Evolutionary conservation across 2,888 invertebrate genomes (phyloP).

Genomic region (Cephus spinipes): DNA sequence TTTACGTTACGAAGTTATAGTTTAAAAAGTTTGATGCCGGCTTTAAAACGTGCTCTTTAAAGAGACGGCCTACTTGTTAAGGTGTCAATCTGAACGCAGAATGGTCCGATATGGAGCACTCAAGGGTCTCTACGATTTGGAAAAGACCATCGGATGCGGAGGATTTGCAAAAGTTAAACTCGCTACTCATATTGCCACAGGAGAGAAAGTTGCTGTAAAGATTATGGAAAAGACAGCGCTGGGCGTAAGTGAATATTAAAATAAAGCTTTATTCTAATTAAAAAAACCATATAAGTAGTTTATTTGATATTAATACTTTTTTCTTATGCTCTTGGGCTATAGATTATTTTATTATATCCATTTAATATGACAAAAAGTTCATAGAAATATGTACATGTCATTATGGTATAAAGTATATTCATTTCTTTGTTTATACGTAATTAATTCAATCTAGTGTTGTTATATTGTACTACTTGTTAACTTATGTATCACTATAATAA

Average conservation of each 20-base stretch:
- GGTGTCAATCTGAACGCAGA: slow-evolving; percentile 32
- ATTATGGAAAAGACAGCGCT: slow-evolving; percentile 82
- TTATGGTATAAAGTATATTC: background rate
- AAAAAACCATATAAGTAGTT: background rate
- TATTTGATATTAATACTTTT: background rate
- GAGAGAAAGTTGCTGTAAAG: slow-evolving; percentile 85
- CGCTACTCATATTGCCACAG: slow-evolving; percentile 81
- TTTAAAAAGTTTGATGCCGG: slow-evolving; percentile 36
- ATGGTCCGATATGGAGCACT: slow-evolving; percentile 70
- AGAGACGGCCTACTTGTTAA: background rate
- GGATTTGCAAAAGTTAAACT: slow-evolving; percentile 87
- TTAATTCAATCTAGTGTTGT: background rate
- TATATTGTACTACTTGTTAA: background rate
- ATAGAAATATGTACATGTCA: background rate
- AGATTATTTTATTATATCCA: background rate
- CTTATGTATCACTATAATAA: background rate
- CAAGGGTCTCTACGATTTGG: slow-evolving; percentile 75
- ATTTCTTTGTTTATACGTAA: background rate
- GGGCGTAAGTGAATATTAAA: slow-evolving; percentile 69
- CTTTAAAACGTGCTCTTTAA: slow-evolving; percentile 14
- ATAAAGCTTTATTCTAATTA: background rate
- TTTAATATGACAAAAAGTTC: background rate
- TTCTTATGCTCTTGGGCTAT: background rate
- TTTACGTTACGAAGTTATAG: slow-evolving; percentile 41
- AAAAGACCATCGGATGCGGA: slow-evolving; percentile 80